phyloP scores from a whole-genome alignment of 1,140 invertebrate genomes.

The Camponotus vicinus region DNA sequence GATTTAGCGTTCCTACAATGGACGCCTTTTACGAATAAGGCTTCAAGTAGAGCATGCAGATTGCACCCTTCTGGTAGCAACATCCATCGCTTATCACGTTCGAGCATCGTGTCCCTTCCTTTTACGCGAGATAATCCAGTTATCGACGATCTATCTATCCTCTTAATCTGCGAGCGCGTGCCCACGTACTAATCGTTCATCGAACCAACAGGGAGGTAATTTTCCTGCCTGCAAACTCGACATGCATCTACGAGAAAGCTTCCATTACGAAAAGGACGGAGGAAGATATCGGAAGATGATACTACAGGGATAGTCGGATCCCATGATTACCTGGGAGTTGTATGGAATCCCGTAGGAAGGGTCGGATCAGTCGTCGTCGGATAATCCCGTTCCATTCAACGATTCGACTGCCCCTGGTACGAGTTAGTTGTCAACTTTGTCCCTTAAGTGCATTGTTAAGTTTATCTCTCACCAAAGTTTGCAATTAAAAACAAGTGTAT shows the following conservation, averaged over 20 bases:
- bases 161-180: constrained; percentile 79
- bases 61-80: constrained; percentile 64
- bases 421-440: constrained; percentile 37
- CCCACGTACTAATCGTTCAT: constrained; percentile 80
- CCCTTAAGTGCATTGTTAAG: constrained; percentile 6
- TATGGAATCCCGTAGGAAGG: constrained; percentile 44
- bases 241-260: constrained; percentile 6
- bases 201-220: constrained; percentile 63
- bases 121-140: constrained; percentile 80
- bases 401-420: not conserved
- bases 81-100: constrained; percentile 52
- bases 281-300: constrained; percentile 53
- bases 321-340: constrained; percentile 35
- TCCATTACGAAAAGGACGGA: constrained; percentile 19
- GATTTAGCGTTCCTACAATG: constrained; percentile 76
- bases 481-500: not conserved
- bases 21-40: constrained; percentile 76
- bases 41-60: constrained; percentile 82
- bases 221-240: constrained; percentile 11
- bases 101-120: constrained; percentile 24
- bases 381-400: constrained; percentile 45
- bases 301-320: constrained; percentile 28
- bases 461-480: not conserved
- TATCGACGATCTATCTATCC: constrained; percentile 80
- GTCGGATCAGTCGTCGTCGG: constrained; percentile 13